Evolutionary conservation across 2,113 vertebrate species (phyloP), one percentile per base, ranked within the genome.

Genomic region (Stegastes partitus): DNA sequence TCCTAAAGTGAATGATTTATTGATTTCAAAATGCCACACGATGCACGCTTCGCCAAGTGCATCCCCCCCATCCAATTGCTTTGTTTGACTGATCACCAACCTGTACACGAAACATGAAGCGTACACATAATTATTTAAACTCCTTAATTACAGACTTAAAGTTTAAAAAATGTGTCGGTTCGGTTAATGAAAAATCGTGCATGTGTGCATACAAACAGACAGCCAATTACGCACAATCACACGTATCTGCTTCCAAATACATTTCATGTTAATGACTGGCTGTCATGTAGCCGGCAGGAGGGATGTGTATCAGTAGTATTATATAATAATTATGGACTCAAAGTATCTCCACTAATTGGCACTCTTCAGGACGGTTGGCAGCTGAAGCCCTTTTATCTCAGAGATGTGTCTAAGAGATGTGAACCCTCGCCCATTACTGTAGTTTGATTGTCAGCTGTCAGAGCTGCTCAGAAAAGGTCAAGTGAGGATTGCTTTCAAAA

Each of bases 401-500:
- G 54, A 34, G 72, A 65, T 55, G 82, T 68, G 82, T 82, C 71
- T 61, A 22, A 10, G 62, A 82, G 82, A 82, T 63, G 58, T 76
- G 76, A 84, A 56, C 83, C 49, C 54, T 22, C 23, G 50, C 49
- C 78, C 28, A 74, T 86, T 88, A 86, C 78, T 18, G 53, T 6
- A 23, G 37, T 44, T 61, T 87, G 85, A 92, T 49, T 90, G 87
- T 83, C 91, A 89, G 77, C 84, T 88, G 89, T 82, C 91, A 85
- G 50, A 74, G 55, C 57, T 15, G 58, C 5, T 2, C 22, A 73
- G 63, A 39, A 69, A 89, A 89, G 88, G 87, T 84, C 88, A 88
- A 63, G 70, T 4, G 28, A 39, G 69, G 10, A 74, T 61, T 16
- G 65, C 23, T 67, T 63, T 70, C 59, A 74, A 87, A 89, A 83